Percentiles rank a stretch among this genome's conserved stretches.
These are phyloP conservation scores for Ametastegia equiseti DNA, from an alignment of 2,888 invertebrate species.

Conservation along the genomic window DNA sequence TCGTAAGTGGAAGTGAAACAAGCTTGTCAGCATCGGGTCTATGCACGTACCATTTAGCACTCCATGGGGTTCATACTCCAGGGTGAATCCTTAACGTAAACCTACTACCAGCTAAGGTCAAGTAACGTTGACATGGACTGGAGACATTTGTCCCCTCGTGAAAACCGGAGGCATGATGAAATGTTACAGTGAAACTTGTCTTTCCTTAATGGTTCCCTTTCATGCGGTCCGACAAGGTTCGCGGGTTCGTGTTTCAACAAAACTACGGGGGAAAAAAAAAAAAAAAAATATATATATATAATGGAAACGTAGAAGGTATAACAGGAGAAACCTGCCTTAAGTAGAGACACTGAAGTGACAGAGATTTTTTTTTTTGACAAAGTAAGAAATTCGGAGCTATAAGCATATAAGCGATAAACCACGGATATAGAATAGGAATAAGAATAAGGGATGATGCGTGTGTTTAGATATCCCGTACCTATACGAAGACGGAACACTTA, in stretches of 20 bases:
- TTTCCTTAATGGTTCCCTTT: neutral
- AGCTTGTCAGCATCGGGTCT: too few relatives aligned
- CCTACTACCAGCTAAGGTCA: conserved; percentile 18
- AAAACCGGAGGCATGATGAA: neutral
- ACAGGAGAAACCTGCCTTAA: too few relatives aligned
- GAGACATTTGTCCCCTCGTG: neutral
- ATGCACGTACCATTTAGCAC: too few relatives aligned
- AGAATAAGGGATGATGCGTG: neutral
- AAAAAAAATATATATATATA: neutral
- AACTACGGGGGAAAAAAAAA: neutral
- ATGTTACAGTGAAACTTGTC: neutral
- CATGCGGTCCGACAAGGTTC: neutral
- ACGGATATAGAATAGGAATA: neutral
- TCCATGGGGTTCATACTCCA: neutral
- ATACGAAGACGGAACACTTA: conserved; percentile 10
- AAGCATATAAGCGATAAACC: neutral
- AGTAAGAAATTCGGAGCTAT: neutral
- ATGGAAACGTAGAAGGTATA: neutral
- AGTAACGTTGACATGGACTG: neutral
- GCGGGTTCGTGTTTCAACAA: neutral
- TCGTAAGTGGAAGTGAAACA: too few relatives aligned
- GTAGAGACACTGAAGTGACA: conserved; percentile 17
- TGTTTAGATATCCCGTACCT: neutral
- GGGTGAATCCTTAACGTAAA: neutral
- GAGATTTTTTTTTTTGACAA: neutral